Conservation (phyloP, 2,113 vertebrate species). For the Thryonomys swinderianus region DNA sequence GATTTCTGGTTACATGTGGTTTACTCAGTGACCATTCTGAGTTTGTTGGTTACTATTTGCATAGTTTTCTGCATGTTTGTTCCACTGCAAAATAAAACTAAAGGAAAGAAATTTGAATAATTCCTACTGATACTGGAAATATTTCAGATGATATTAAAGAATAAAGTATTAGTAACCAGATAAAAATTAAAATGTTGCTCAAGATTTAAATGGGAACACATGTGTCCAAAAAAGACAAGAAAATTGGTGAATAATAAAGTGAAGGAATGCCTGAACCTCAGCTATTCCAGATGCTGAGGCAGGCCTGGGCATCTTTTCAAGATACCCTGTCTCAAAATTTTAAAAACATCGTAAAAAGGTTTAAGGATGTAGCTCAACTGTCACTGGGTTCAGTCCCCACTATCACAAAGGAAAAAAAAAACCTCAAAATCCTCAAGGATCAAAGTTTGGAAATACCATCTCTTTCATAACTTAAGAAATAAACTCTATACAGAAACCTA, state of each 20-base stretch:
- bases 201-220: not conserved
- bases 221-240: not conserved
- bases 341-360: not conserved
- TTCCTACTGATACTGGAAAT: not conserved
- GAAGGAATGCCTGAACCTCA: not conserved
- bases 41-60: not conserved
- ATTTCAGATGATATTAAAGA: constrained; percentile 23
- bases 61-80: not conserved
- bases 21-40: not conserved
- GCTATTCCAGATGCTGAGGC: not conserved
- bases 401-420: not conserved
- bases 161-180: not conserved
- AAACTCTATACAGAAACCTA: not conserved
- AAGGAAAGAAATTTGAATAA: not conserved
- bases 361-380: not conserved
- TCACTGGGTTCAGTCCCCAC: not conserved
- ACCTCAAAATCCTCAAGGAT: not conserved
- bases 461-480: not conserved
- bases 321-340: not conserved
- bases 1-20: not conserved
- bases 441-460: not conserved
- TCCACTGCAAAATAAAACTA: not conserved
- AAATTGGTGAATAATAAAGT: not conserved
- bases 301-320: not conserved
- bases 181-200: not conserved